Percentiles rank a stretch among this genome's conserved stretches.
These are phyloP conservation scores for Nothobranchius kuhntae DNA, from an alignment of 2,113 vertebrate species.

Conservation along the genomic window DNA sequence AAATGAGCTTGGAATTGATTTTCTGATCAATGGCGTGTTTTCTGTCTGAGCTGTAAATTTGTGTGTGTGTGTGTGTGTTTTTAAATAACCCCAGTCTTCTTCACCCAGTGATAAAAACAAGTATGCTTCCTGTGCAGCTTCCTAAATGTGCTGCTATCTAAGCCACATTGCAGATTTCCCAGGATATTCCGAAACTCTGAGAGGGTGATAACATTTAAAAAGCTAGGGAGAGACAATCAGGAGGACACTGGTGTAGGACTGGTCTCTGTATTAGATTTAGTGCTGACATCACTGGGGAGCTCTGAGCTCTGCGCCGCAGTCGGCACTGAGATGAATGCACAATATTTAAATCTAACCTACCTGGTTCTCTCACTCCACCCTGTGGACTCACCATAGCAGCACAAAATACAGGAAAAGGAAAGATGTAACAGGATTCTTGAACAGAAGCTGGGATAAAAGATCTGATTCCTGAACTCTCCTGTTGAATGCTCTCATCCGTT, in stretches of 20 bases:
- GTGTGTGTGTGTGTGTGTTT: neutral
- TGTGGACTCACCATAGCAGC: constrained; percentile 66
- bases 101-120: constrained; percentile 13
- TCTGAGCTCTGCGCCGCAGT: constrained; percentile 77
- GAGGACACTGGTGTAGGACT: constrained; percentile 34
- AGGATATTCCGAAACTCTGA: constrained; percentile 46
- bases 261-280: constrained; percentile 57
- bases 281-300: constrained; percentile 77
- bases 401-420: constrained; percentile 38
- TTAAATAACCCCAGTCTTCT: neutral
- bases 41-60: neutral
- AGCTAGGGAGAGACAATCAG: constrained; percentile 15
- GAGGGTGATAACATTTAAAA: constrained; percentile 13
- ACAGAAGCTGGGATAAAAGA: neutral
- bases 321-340: constrained; percentile 85
- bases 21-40: neutral
- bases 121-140: neutral
- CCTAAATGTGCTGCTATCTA: constrained; percentile 34
- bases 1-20: neutral
- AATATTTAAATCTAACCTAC: constrained; percentile 78
- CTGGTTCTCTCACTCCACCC: constrained; percentile 77
- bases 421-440: neutral
- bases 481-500: too few species aligned
- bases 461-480: too few species aligned
- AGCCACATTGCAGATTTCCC: constrained; percentile 44